Evolutionary conservation across 35 echinoderm and acorn worm species (phyloP), one percentile per base, ranked within the genome.

Genomic region (Amphiura filiformis): DNA sequence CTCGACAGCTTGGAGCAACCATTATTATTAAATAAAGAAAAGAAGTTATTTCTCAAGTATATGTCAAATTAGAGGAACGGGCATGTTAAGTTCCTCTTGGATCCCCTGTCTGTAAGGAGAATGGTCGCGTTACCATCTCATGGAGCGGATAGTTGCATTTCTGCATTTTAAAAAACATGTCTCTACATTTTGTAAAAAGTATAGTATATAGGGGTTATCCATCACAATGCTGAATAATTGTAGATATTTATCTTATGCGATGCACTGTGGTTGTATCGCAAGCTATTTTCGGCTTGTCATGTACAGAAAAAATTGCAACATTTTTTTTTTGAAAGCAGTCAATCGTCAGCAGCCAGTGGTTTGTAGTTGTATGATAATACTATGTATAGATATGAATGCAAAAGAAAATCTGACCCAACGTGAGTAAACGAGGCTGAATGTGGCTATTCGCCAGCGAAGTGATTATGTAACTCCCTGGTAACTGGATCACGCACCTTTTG

Each of bases 151-250:
- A 70, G 61, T 70, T 70, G 61, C 26, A 23, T 70, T 70, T 70
- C 61, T 70, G 61, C 61, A 70, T 70, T 26, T 70, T 70, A 70
- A 26, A 11, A 52, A 70, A 70, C 61, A 70, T 70, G 61, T 70
- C 44, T 11, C 15, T 26, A 70, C 15, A 70, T n/a, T 7, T 70
- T 70, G 61, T 70, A 70, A 70, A 52, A 70, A 13, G 61, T 70
- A 70, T 70, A 70, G 15, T 70, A 70, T 70, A 70, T 70, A 70
- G 61, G 44, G 44, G 61, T 47, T 70, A 70, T 70, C n/a, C n/a
- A n/a, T n/a, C n/a, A 70, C 61, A n/a, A 70, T 70, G 61, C 61
- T 70, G 61, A 70, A 70, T 11, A 52, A 52, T 70, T 70, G 61
- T 70, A 70, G 61, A 70, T 70, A 70, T 70, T 70, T 70, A 70